Base-by-base conservation (phyloP, 2,888 invertebrate genomes). In the Tridacna gigas region DNA sequence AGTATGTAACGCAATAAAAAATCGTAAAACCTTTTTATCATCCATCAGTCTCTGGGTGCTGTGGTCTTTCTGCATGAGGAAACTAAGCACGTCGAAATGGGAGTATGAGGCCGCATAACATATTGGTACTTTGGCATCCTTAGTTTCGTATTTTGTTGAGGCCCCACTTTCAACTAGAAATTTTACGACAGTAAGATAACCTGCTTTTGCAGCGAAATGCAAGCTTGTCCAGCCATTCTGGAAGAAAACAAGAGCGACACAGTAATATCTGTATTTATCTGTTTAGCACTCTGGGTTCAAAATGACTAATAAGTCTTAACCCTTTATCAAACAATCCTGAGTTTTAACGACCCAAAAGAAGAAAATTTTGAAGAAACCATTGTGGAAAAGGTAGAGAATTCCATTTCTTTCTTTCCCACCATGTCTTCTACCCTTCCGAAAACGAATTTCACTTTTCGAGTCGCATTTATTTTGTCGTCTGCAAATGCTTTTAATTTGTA, bases 61-160 rank as follows among this genome's bases (percentile, higher is more conserved):
- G 95, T 99, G 99, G 93, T 99, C 99, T 95, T 99, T 99, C 92
- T 98, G 98, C 96, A 99, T 97, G 83, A 99, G 96, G 95, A 98
- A 99, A 94, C 98, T 97, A 79, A 99, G 96, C 18, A 99, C 99
- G 91, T 98, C 98, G 91, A 98, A 97, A 95, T 99, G 99, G 84
- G 98, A 98, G 95, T 98, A 98, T 22, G 98, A 98, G 45, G 99
- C 99, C 20, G 99, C 99, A 94, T 99, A 99, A 97, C 99, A 99
- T 90, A 99, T 97, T 0, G 99, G 98, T 18, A 98, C 98, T 94
- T 98, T 98, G 74, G 99, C 99, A 89, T 99, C 97, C 95, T 98
- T 98, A 0, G 99, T 99, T 83, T 94, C 93, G 82, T 92, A 88
- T 48, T 98, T 98, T 0, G 99, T 98, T 0, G 98, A 98, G 5